Percentiles rank a stretch among this genome's conserved stretches.
Evolutionary conservation across 2,797 vertebrate species (phyloP).

Genomic region (Periophthalmus magnuspinnatus): DNA sequence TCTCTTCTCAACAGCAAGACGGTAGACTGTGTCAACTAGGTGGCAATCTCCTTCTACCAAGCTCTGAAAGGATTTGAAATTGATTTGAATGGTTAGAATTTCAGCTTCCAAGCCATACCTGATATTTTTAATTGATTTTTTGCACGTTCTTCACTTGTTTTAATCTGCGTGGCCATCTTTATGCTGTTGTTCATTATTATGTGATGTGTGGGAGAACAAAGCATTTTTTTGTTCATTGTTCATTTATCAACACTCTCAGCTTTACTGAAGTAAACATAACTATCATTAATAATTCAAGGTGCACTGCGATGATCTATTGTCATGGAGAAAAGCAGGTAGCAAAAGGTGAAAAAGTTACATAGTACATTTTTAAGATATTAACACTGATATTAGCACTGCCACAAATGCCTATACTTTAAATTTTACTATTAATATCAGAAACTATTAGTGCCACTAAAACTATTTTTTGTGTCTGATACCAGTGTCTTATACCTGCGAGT

Average conservation of each 20-base stretch:
- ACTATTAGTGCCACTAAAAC: neutral
- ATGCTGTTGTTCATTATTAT: neutral
- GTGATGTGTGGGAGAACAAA: neutral
- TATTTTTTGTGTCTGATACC: neutral
- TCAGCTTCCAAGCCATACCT: neutral
- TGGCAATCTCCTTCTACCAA: neutral
- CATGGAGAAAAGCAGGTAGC: no score
- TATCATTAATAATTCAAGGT: no score
- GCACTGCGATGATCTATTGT: no score
- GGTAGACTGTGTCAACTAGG: neutral
- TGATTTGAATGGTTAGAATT: neutral
- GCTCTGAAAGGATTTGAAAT: neutral
- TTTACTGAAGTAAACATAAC: no score
- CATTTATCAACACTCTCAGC: neutral
- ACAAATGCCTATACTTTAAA: neutral
- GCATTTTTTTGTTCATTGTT: slow-evolving; percentile 2
- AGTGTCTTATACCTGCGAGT: no score
- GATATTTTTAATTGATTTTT: slow-evolving; percentile 2
- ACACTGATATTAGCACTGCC: neutral
- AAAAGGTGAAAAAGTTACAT: no score
- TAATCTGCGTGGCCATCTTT: neutral
- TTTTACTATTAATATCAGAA: neutral
- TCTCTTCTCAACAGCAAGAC: neutral
- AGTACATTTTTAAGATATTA: no score
- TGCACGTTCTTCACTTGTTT: neutral